Base-by-base conservation (phyloP, 2,888 invertebrate species). In the Litoditis marina region DNA sequence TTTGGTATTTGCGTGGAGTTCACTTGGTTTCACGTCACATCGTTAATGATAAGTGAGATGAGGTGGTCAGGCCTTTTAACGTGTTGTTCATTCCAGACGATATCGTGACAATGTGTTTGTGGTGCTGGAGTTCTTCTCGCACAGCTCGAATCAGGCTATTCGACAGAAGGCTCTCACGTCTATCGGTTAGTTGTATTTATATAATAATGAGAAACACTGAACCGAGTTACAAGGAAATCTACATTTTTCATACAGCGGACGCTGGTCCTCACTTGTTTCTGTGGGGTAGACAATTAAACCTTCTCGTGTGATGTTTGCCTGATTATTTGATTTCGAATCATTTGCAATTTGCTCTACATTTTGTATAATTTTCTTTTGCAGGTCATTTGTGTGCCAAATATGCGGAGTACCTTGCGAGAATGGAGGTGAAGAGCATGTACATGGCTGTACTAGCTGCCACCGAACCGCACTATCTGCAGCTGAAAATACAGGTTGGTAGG, bases 321-420 rank as follows among this genome's bases (percentile, higher is more conserved):
- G n/a, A n/a, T n/a, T n/a, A n/a, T n/a, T n/a, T n/a, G n/a, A n/a
- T n/a, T n/a, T n/a, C n/a, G n/a, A n/a, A n/a, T n/a, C n/a, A n/a
- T n/a, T n/a, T n/a, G n/a, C n/a, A n/a, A n/a, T n/a, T n/a, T n/a
- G n/a, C n/a, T n/a, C n/a, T n/a, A n/a, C 11, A n/a, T 2, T 16
- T 27, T 27, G 34, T 7, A 19, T 36, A 5, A 36, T 30, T 25
- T 2, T 49, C 13, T 13, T 8, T 19, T 31, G 30, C 56, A 78
- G 81, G 82, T 2, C 78, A 81, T 49, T 61, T 83, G 22, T 76
- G 79, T 47, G 78, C 82, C 3, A 75, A 82, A 51, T 73, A 77
- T 53, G 70, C 79, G 0, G 75, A 73, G 6, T 79, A 77, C 63
- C 63, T 83, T 39, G 69, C 69, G 28, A 66, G 69, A 39, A 32